Evolutionary conservation across 2,888 invertebrate species (phyloP).

Genomic region (Drosophila dives): DNA sequence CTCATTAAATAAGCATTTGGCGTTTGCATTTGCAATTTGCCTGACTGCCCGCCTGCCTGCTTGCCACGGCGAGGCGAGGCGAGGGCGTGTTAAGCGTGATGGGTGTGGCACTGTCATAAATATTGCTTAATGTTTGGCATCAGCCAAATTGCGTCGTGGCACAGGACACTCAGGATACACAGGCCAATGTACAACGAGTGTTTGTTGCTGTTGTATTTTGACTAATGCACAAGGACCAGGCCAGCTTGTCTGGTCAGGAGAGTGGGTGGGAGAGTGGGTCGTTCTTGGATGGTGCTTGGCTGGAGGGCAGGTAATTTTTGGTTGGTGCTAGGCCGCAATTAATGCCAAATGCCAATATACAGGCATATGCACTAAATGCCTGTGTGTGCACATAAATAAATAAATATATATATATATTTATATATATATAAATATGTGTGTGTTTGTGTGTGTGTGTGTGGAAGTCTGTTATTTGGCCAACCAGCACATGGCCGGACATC

Average conservation of each 20-base stretch:
- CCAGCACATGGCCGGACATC: constrained; percentile 75
- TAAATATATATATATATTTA: neutral
- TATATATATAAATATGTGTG: constrained; percentile 9
- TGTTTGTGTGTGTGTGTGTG: constrained; percentile 15
- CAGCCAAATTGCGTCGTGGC: constrained; percentile 63
- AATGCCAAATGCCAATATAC: constrained; percentile 68
- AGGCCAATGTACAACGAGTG: constrained; percentile 13
- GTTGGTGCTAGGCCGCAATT: constrained; percentile 75
- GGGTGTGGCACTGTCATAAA: constrained; percentile 60
- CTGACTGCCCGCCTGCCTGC: constrained; percentile 23
- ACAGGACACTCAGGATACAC: constrained; percentile 38
- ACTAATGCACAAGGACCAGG: constrained; percentile 50
- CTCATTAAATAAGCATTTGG: constrained; percentile 81
- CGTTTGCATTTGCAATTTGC: constrained; percentile 71
- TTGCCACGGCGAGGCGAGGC: neutral
- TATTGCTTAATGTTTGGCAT: constrained; percentile 74
- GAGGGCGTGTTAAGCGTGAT: neutral
- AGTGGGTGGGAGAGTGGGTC: too few relatives aligned
- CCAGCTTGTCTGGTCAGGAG: constrained; percentile 16
- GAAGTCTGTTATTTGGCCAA: constrained; percentile 12
- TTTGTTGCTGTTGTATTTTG: constrained; percentile 40
- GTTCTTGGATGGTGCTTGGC: neutral
- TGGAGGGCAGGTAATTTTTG: constrained; percentile 69
- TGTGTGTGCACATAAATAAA: neutral
- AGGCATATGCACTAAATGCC: constrained; percentile 17